Conservation (phyloP, 2,888 invertebrate genomes). For the Polietes domitor region DNA sequence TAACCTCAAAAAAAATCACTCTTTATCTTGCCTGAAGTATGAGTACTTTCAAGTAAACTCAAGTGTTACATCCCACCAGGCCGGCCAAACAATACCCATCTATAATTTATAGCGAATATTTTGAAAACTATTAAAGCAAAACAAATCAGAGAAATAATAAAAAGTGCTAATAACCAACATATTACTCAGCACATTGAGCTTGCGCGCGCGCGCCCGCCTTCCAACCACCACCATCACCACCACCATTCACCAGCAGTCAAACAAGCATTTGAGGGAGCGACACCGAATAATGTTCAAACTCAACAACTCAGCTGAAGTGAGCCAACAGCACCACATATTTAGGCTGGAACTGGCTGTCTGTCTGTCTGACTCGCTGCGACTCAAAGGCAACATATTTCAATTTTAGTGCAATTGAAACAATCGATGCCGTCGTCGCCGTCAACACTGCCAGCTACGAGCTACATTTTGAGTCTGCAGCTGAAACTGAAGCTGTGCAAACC, state of each 20-base stretch:
- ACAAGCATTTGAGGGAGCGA: conserved; percentile 34
- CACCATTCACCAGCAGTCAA: conserved; percentile 40
- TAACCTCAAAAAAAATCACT: too few relatives aligned
- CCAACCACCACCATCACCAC: conserved; percentile 6
- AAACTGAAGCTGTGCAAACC: conserved; percentile 23
- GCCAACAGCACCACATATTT: conserved; percentile 42
- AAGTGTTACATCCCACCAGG: too few relatives aligned
- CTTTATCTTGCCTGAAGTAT: too few relatives aligned
- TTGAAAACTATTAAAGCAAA: conserved; percentile 31
- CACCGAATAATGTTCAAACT: neutral
- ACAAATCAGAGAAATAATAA: conserved; percentile 43
- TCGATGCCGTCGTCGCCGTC: neutral
- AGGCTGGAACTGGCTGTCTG: conserved; percentile 54
- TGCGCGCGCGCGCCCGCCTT: too few relatives aligned
- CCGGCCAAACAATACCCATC: neutral
- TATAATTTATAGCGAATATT: conserved; percentile 16
- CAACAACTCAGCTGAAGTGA: conserved; percentile 27
- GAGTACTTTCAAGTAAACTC: too few relatives aligned
- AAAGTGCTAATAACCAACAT: conserved; percentile 55
- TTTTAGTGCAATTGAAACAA: conserved; percentile 56
- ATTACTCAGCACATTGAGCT: conserved; percentile 61
- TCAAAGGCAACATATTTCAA: conserved; percentile 50
- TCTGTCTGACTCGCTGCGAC: conserved; percentile 28
- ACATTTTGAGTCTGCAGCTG: conserved; percentile 10
- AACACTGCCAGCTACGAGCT: conserved; percentile 2